Percentiles rank a stretch among this genome's conserved stretches.
Conservation (phyloP, 2,797 vertebrate species). For the Potorous gilbertii region DNA sequence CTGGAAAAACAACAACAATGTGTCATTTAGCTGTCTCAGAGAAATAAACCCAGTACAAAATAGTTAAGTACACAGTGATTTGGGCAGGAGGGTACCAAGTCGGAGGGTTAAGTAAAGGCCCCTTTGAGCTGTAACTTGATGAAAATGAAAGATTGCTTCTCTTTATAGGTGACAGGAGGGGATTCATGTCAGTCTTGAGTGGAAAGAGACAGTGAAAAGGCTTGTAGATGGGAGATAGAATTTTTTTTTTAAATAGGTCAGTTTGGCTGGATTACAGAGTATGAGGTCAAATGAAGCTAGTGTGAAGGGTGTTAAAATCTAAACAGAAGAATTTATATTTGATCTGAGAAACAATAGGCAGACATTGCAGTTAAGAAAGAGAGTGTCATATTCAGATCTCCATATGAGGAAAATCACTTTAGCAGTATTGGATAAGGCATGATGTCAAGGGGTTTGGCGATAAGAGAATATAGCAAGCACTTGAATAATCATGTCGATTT, state of each 20-base stretch:
- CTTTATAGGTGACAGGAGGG: neutral
- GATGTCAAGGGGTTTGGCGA: neutral
- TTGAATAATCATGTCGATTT: neutral
- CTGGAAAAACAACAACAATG: neutral
- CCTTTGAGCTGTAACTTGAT: neutral
- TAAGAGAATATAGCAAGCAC: neutral
- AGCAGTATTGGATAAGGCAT: neutral
- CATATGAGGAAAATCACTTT: neutral
- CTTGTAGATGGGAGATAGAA: too few species aligned
- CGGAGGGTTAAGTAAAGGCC: neutral
- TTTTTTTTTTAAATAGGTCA: too few species aligned
- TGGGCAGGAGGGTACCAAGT: neutral
- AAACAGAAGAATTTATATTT: neutral
- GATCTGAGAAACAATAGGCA: neutral
- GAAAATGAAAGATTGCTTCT: neutral
- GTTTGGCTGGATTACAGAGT: neutral
- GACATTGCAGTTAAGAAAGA: neutral
- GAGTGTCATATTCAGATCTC: neutral
- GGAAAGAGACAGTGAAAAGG: neutral
- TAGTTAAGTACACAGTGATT: neutral
- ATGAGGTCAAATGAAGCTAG: neutral
- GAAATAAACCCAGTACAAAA: neutral
- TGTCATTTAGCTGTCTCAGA: too few species aligned
- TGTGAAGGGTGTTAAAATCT: neutral
- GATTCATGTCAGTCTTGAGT: neutral